Base-by-base conservation (phyloP, 2,888 invertebrate genomes). In the Portevinia maculata region DNA sequence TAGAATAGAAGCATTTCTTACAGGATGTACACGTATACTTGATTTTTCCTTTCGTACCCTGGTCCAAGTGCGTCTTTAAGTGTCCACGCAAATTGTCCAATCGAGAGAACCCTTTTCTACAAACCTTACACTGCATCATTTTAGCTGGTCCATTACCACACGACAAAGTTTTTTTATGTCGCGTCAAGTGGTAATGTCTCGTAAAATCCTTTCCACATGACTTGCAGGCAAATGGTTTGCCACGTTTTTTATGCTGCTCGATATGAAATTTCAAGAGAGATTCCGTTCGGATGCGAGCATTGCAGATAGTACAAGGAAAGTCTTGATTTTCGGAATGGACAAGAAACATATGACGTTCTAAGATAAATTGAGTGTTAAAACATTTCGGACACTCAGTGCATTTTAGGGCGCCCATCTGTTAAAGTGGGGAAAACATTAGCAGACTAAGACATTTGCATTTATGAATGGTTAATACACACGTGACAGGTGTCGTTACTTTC, bases 31-130 rank as follows among this genome's bases (percentile, higher is more conserved):
- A 95, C 59, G 91, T 91, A 86, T 92, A 93, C 69, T 92, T 92
- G 59, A 93, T 92, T 50, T 89, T 90, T 86, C 92, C 93, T 41
- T 93, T 90, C 84, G 92, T 91, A 3, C 90, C 89, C 70, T 93
- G 92, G 0, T 94, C 93, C n/a, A 93, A 92, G 87, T 95, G 95
- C 13, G 92, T 93, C 71, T 94, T 92, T 28, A 95, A 90, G 91
- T 95, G 95, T 75, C 94, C 94, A 1, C 94, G 92, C 64, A 95
- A 90, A 88, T 95, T 95, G 87, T 95, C 95, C 86, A 94, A 92
- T 89, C 93, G 93, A 85, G 85, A 87, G 85, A 91, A 91, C 13
- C 88, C 86, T 37, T 89, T 90, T 52, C 87, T 87, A 60, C 91
- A 91, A 4, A 91, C 91, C 78, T 91, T 89, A 84, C 91, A 91